These are phyloP conservation scores for Torymus aiolomorphi DNA, from an alignment of 2,888 invertebrate genomes.

Conservation along the genomic window DNA sequence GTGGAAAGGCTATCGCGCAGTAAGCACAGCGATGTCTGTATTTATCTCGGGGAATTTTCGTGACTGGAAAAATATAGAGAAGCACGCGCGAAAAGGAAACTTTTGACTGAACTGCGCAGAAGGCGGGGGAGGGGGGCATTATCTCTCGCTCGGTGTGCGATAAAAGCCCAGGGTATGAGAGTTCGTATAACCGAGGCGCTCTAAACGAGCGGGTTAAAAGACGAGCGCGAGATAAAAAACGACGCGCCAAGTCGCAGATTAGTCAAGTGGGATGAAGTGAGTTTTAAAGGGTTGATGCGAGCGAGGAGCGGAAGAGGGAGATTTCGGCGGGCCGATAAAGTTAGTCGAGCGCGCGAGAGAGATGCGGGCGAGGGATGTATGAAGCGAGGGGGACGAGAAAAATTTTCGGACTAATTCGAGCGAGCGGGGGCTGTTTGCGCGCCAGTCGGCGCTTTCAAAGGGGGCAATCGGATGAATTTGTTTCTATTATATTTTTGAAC, in stretches of 20 bases:
- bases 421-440: too few relatives aligned
- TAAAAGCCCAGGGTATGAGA: conserved; percentile 36
- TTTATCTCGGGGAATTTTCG: too few relatives aligned
- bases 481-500: too few relatives aligned
- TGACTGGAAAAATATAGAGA: background rate
- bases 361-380: conserved; percentile 21
- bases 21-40: too few relatives aligned
- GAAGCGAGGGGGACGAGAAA: too few relatives aligned
- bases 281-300: conserved; percentile 34
- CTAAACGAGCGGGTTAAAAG: conserved; percentile 1
- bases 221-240: conserved; percentile 19
- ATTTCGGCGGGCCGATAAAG: conserved; percentile 34
- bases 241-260: conserved; percentile 43
- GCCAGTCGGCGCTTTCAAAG: too few relatives aligned
- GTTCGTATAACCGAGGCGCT: conserved; percentile 4
- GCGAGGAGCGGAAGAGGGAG: conserved; percentile 5
- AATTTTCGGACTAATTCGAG: too few relatives aligned
- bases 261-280: conserved; percentile 34
- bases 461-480: too few relatives aligned
- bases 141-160: conserved; percentile 20
- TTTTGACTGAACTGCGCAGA: conserved; percentile 38
- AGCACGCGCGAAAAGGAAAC: conserved; percentile 24
- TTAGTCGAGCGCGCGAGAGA: conserved; percentile 10
- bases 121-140: background rate
- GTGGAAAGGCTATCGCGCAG: too few relatives aligned